Percentiles rank a stretch among this genome's conserved stretches.
These are phyloP conservation scores for Cyclina sinensis DNA, from an alignment of 1,140 invertebrate genomes.

Conservation along the genomic window DNA sequence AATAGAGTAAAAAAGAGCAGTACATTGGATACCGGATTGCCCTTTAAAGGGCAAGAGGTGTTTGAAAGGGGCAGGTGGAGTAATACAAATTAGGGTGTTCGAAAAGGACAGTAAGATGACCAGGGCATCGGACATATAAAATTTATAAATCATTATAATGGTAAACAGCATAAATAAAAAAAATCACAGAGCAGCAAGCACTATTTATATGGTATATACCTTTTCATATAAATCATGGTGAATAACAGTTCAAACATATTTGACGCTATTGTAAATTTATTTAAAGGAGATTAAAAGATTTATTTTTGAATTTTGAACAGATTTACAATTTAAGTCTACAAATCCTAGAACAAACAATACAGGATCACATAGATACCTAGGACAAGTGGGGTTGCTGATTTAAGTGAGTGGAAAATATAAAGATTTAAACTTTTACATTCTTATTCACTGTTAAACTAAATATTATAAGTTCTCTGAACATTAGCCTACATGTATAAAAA, in stretches of 20 bases:
- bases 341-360: slow-evolving; percentile 36
- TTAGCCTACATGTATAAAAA: no score
- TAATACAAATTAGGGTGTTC: no score
- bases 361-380: not conserved
- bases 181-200: no score
- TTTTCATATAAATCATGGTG: not conserved
- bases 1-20: no score
- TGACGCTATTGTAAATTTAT: slow-evolving; percentile 16
- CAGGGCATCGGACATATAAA: no score
- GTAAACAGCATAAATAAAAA: no score
- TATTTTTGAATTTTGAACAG: slow-evolving; percentile 4
- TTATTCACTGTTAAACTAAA: not conserved
- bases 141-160: no score
- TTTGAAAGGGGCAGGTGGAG: no score
- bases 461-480: not conserved
- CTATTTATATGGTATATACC: no score
- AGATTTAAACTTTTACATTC: slow-evolving; percentile 23
- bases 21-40: no score
- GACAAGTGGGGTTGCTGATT: not conserved
- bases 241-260: slow-evolving; percentile 16
- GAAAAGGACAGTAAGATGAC: no score
- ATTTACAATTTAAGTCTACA: slow-evolving; percentile 26
- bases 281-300: slow-evolving; percentile 47
- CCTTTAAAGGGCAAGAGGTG: no score
- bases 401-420: not conserved